Percentiles rank a stretch among this genome's conserved stretches.
Evolutionary conservation across 2,113 vertebrate species (phyloP).

Genomic region (Cyprinus carpio): DNA sequence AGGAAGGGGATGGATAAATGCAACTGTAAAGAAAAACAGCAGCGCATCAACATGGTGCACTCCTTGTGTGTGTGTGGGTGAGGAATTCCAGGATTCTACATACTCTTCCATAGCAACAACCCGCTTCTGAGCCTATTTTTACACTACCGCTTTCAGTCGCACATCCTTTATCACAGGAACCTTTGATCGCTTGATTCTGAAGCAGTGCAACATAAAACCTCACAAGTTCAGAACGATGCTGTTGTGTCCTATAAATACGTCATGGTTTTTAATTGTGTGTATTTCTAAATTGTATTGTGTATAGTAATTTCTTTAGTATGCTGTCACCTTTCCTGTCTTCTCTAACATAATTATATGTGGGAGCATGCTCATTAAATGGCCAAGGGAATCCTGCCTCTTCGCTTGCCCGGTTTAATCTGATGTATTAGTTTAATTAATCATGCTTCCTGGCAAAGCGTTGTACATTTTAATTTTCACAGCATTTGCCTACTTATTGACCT

Average conservation of each 20-base stretch:
- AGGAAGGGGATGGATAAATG: not conserved
- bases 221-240: not conserved
- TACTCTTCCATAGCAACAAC: slow-evolving; percentile 56
- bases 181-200: slow-evolving; percentile 26
- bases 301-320: slow-evolving; percentile 15
- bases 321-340: slow-evolving; percentile 28
- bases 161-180: slow-evolving; percentile 37
- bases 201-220: slow-evolving; percentile 3
- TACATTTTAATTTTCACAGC: slow-evolving; percentile 26
- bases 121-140: slow-evolving; percentile 50
- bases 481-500: slow-evolving; percentile 35
- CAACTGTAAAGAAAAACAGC: not conserved
- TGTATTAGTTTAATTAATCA: slow-evolving; percentile 51
- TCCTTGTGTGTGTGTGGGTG: slow-evolving; percentile 23
- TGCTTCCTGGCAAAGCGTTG: not conserved
- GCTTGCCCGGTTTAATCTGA: slow-evolving; percentile 46
- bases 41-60: slow-evolving; percentile 4
- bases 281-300: not conserved
- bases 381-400: slow-evolving; percentile 33
- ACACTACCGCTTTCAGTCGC: slow-evolving; percentile 12
- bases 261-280: slow-evolving; percentile 9
- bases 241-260: not conserved
- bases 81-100: slow-evolving; percentile 42
- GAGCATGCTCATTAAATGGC: slow-evolving; percentile 5
- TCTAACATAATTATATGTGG: slow-evolving; percentile 36